Evolutionary conservation across 2,113 vertebrate species (phyloP).

Genomic region (Sinosuthora webbiana): DNA sequence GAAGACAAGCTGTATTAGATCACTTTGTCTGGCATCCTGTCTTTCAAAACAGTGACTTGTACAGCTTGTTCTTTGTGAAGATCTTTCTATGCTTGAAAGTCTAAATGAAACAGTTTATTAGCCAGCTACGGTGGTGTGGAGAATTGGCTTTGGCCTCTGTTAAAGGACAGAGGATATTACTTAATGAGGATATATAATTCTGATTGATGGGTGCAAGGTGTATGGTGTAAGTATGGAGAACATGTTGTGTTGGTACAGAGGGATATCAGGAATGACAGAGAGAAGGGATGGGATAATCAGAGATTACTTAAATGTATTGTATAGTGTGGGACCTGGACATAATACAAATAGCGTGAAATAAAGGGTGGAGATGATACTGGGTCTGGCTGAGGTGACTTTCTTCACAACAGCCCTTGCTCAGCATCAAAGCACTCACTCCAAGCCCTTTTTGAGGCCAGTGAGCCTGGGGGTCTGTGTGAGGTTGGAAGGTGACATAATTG

Average conservation of each 20-base stretch:
- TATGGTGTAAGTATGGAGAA: not conserved
- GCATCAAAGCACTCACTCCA: not conserved
- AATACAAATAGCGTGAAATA: not conserved
- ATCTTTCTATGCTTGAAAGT: not conserved
- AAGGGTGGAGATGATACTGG: not conserved
- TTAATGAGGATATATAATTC: not conserved
- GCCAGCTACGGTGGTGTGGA: not conserved
- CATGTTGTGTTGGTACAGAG: accelerated
- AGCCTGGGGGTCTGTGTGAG: not conserved
- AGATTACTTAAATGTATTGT: not conserved
- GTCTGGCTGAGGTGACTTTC: not conserved
- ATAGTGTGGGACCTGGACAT: not conserved
- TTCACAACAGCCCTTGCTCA: not conserved
- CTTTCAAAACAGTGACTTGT: not conserved
- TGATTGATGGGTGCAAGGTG: not conserved
- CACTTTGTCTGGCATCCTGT: not conserved
- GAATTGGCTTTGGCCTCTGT: not conserved
- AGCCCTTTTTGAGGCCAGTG: accelerated
- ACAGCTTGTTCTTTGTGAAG: not conserved
- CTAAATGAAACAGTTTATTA: not conserved
- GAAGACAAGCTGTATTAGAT: not conserved
- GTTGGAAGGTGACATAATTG: accelerated
- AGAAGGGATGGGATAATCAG: not conserved
- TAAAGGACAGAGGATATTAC: not conserved
- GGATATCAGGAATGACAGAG: not conserved